Base-by-base conservation (phyloP, 2,888 invertebrate species). In the Mylabris sibirica region DNA sequence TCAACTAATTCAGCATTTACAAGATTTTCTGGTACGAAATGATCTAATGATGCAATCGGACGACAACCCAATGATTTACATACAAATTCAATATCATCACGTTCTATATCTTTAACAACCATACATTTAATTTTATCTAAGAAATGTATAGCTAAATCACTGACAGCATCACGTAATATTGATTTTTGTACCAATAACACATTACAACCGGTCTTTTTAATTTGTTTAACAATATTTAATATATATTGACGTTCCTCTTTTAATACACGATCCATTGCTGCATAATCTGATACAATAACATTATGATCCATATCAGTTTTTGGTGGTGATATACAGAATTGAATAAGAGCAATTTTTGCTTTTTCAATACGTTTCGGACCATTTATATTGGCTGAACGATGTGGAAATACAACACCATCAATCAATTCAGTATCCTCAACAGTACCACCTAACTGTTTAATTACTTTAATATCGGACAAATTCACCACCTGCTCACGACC, bases 251-350 rank as follows among this genome's bases (percentile, higher is more conserved):
- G 91, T 85, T 99, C 99, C 85, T 99, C 99, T 82, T 97, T 95
- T 69, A 99, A 85, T 0, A 99, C 97, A 68, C 99, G 91, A 85
- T 99, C 99, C 99, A 99, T 99, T 63, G 98, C 98, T n/a, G 98
- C 92, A 85, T 99, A 99, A 85, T 99, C 99, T 0, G 98, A 96
- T 24, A 99, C 97, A 78, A 99, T 90, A 3, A 96, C 93, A 83
- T 93, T 97, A 86, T 97, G 96, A 81, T 97, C 97, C 96, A 98
- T 97, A 92, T 99, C 99, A 66, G 99, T 99, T 87, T 99, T 99
- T 8, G 99, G 99, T 64, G 99, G 96, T 14, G 99, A 99, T 84
- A 99, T 96, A 84, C 99, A 99, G 86, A 99, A 99, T 85, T 99
- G 99, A 76, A 99, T 99, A 17, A 99, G 90, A 69, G 95, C 99